Evolutionary conservation across 2,888 invertebrate species (phyloP), one percentile per base, ranked within the genome.

Genomic region (Pseudococcus longispinus): DNA sequence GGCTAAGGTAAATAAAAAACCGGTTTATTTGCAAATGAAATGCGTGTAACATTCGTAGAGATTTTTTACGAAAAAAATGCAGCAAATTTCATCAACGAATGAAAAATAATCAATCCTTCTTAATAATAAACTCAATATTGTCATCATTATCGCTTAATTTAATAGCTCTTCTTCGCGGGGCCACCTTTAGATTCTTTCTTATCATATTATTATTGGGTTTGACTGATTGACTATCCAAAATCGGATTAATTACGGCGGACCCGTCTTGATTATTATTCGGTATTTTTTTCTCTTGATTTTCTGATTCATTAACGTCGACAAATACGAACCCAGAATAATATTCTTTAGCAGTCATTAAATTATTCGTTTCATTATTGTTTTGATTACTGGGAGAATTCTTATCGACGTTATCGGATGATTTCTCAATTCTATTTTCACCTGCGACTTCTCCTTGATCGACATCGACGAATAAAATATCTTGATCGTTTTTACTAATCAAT

Each of bases 101-200:
- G n/a, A 55, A 55, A 55, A 55, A 6, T 60, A 20, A 80, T 80
- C 20, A 80, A 23, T 80, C 42, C 2, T 5, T 3, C 42, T 80
- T 80, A 42, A 80, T 4, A 29, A 80, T 5, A 20, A 80, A 20
- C 42, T 80, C 77, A 13, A 80, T n/a, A 42, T 80, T 37, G 23
- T 37, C 42, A 9, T 80, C 77, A 42, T 42, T 42, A 42, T 80
- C 77, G 23, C 77, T 80, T 42, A 80, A 80, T 42, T 80, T 80
- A 13, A 80, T 20, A 37, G n/a, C 18, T 80, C 42, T 80, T 42
- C 20, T 80, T 20, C 13, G 42, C 42, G 23, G 20, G 42, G 20
- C 13, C 18, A 6, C 11, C 37, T 77, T 80, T 29, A 42, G 1
- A 42, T 8, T n/a, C 20, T 37, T 80, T 20, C n/a, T 37, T 1